These are phyloP conservation scores for Drosophila azteca DNA, from an alignment of 1,140 invertebrate species.

Conservation along the genomic window DNA sequence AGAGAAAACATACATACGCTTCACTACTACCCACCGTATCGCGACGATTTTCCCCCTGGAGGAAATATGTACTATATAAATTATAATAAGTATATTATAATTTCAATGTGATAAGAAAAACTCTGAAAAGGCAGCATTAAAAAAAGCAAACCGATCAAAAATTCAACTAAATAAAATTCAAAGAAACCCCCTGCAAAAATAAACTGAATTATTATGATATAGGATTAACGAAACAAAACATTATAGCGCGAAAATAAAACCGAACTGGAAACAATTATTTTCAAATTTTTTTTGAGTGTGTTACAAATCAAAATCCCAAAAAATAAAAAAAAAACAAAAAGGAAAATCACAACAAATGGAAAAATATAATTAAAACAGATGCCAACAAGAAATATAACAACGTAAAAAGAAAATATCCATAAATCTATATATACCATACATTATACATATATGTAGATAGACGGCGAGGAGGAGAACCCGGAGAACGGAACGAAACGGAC, in stretches of 20 bases:
- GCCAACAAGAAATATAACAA: slow-evolving; percentile 6
- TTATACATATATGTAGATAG: slow-evolving; percentile 55
- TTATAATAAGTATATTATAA: too few relatives aligned
- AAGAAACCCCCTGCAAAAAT: slow-evolving; percentile 1
- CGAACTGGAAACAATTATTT: slow-evolving; percentile 4
- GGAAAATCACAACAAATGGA: slow-evolving; percentile 9
- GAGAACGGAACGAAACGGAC: slow-evolving; percentile 35
- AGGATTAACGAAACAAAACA: slow-evolving; percentile 9
- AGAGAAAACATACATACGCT: background rate
- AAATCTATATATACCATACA: slow-evolving; percentile 45
- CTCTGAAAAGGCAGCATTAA: slow-evolving; percentile 6
- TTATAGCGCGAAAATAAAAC: slow-evolving; percentile 6
- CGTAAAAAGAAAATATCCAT: slow-evolving; percentile 46
- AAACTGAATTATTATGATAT: slow-evolving; percentile 7
- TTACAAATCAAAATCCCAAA: background rate
- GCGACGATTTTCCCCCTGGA: too few relatives aligned
- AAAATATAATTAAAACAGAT: slow-evolving; percentile 25
- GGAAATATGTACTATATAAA: too few relatives aligned
- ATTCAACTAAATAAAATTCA: slow-evolving; percentile 16
- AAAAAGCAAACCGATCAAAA: slow-evolving; percentile 34
- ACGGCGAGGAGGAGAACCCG: slow-evolving; percentile 25
- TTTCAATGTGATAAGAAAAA: slow-evolving; percentile 8
- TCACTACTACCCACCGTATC: too few relatives aligned
- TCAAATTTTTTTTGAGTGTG: slow-evolving; percentile 23
- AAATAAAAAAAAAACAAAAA: slow-evolving; percentile 2